Percentiles rank a stretch among this genome's conserved stretches.
These are phyloP conservation scores for Caenorhabditis zanzibari DNA, from an alignment of 2,888 invertebrate species.

Conservation along the genomic window DNA sequence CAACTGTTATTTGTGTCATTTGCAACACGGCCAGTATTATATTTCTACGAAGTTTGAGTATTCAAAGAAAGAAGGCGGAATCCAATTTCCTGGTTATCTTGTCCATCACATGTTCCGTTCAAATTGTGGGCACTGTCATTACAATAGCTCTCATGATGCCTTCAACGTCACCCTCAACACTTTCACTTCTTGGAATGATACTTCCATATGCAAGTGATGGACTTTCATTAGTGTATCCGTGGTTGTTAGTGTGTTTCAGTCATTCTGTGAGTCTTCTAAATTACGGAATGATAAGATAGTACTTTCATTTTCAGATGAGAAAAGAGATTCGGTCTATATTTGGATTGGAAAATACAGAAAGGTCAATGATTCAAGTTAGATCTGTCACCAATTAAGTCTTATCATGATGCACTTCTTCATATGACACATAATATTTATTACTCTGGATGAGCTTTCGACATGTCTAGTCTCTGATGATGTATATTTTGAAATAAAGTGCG, in stretches of 20 bases:
- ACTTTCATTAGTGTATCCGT: slow-evolving; percentile 7
- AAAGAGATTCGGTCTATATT: slow-evolving; percentile 14
- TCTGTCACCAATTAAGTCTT: neutral
- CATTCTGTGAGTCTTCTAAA: neutral
- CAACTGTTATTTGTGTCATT: slow-evolving; percentile 8
- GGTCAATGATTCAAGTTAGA: slow-evolving; percentile 7
- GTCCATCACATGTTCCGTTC: slow-evolving; percentile 14
- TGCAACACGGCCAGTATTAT: slow-evolving; percentile 2
- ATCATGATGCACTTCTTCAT: slow-evolving; percentile 4
- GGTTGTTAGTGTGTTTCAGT: slow-evolving; percentile 20
- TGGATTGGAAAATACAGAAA: neutral
- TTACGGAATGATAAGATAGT: neutral
- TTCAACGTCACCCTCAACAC: neutral
- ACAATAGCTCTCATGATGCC: slow-evolving; percentile 1
- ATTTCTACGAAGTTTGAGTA: slow-evolving; percentile 23
- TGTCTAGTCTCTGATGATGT: neutral
- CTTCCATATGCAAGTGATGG: slow-evolving; percentile 13
- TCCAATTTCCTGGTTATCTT: slow-evolving; percentile 28
- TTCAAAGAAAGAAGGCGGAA: slow-evolving; percentile 33
- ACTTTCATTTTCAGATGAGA: slow-evolving; percentile 11
- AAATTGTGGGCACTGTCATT: slow-evolving; percentile 7
- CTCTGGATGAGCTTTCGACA: neutral
- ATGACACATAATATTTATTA: neutral
- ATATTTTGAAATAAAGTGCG: neutral
- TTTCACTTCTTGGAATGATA: neutral